These are phyloP conservation scores for Drosophila grimshawi DNA, from an alignment of 1,140 invertebrate genomes.

Conservation along the genomic window DNA sequence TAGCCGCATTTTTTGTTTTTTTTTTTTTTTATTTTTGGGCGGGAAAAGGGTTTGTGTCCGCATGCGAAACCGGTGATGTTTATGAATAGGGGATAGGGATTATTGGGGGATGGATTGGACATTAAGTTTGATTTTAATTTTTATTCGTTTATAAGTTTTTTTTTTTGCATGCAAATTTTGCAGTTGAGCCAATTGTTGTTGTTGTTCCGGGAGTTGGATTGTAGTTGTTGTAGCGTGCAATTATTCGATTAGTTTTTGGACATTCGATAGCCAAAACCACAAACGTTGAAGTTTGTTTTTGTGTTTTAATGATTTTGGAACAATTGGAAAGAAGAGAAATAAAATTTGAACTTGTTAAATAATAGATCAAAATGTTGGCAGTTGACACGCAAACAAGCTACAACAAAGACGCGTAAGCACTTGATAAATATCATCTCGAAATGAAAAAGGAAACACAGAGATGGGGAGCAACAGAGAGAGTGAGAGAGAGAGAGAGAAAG, in stretches of 20 bases:
- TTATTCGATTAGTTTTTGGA: conserved; percentile 73
- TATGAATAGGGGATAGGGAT: conserved; percentile 1
- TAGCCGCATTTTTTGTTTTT: conserved; percentile 25
- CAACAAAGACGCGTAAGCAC: conserved; percentile 29
- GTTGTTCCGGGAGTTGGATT: conserved; percentile 32
- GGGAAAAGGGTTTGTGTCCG: not conserved
- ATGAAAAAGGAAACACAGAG: conserved; percentile 21
- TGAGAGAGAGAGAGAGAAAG: not conserved
- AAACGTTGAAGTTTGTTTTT: conserved; percentile 44
- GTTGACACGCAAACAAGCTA: conserved; percentile 48
- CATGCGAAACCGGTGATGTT: conserved; percentile 10
- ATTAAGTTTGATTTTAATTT: conserved; percentile 15
- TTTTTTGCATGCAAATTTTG: conserved; percentile 63
- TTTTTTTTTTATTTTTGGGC: not conserved
- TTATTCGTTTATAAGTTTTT: conserved; percentile 30
- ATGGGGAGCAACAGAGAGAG: conserved; percentile 16
- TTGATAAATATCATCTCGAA: conserved; percentile 17
- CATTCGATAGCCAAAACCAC: conserved; percentile 77
- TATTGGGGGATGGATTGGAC: not conserved
- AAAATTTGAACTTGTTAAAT: conserved; percentile 63
- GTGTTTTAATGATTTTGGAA: conserved; percentile 25
- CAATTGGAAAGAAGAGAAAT: conserved; percentile 66
- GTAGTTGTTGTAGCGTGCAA: conserved; percentile 60
- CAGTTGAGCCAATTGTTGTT: conserved; percentile 49
- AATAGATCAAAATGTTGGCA: conserved; percentile 47